Base-by-base conservation (phyloP, 2,113 vertebrate genomes). In the Pogona vitticeps region DNA sequence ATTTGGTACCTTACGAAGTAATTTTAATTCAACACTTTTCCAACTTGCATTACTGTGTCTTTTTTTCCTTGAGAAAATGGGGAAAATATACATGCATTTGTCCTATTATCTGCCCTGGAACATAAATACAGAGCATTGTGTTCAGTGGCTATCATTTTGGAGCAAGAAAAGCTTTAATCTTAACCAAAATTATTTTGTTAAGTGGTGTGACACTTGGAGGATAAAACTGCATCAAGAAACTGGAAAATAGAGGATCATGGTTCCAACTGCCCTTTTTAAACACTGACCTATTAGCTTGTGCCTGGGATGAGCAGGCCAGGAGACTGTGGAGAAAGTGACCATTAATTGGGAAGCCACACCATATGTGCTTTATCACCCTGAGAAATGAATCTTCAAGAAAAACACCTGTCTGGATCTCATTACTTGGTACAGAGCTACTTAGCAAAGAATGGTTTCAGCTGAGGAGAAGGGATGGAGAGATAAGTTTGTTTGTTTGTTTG, bases 121-220 rank as follows among this genome's bases (percentile, higher is more conserved):
- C n/a, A 15, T 58, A 76, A 71, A 59, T 71, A 79, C 0, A 0
- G 8, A 65, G 65, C 1, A 81, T 80, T n/a, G 36, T 31, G 8
- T 14, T 88, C 81, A 31, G 17, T 79, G 80, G 78, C 72, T 76
- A 82, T 59, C 76, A 0, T n/a, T 76, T 78, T 42, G 73, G 10
- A 58, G 18, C 1, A 63, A 46, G 71, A 52, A 0, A 0, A 77
- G 76, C 83, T 75, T 75, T 71, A 76, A 56, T 10, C 85, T 70
- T 26, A 73, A 78, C 38, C 40, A 3, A 38, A 82, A 71, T 42
- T 67, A 8, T 72, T 73, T 81, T 86, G 87, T 79, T 82, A 91
- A 88, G 68, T 82, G 58, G 0, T 71, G 85, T 71, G 91, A 70
- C 89, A 91, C 82, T 86, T 63, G 26, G 71, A 76, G 67, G 85